Percentiles rank a stretch among this genome's conserved stretches.
These are phyloP conservation scores for Ariopsis seemanni DNA, from an alignment of 2,113 vertebrate species.

Conservation along the genomic window DNA sequence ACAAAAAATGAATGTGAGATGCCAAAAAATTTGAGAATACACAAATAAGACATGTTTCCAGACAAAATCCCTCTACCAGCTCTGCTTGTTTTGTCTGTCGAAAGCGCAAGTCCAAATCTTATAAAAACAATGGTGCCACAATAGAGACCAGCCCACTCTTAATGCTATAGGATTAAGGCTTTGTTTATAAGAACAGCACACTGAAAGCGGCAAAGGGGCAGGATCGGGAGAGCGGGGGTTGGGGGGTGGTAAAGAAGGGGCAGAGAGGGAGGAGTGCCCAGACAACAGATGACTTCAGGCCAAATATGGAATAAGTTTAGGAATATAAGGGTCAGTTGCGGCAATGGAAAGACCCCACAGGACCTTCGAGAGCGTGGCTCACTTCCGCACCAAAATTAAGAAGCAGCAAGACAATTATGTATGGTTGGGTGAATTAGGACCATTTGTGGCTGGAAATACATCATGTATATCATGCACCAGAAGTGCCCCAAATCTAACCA, in stretches of 20 bases:
- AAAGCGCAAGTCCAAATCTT: constrained; percentile 6
- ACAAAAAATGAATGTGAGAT: neutral
- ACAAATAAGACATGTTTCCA: neutral
- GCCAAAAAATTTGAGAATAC: neutral
- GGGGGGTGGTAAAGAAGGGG: neutral
- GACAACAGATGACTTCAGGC: neutral
- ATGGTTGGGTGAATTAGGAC: too few species aligned
- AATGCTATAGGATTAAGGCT: constrained; percentile 24
- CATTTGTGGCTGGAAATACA: too few species aligned
- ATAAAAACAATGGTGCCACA: constrained; percentile 6
- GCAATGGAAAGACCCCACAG: neutral
- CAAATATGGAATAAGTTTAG: constrained; percentile 11
- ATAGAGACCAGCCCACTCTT: neutral
- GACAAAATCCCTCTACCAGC: neutral
- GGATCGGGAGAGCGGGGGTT: neutral
- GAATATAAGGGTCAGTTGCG: neutral
- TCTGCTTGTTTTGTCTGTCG: constrained; percentile 1
- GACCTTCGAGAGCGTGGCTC: too few species aligned
- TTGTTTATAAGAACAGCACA: constrained; percentile 30
- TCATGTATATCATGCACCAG: neutral
- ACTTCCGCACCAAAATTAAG: too few species aligned
- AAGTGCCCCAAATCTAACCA: neutral
- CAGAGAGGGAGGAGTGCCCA: neutral
- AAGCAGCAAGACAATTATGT: too few species aligned
- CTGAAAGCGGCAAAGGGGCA: constrained; percentile 5